A percentile compares a stretch with the other conserved stretches of the same genome.
phyloP scores from a whole-genome alignment of 2,888 invertebrate genomes.

The Peribatodes rhomboidaria region DNA sequence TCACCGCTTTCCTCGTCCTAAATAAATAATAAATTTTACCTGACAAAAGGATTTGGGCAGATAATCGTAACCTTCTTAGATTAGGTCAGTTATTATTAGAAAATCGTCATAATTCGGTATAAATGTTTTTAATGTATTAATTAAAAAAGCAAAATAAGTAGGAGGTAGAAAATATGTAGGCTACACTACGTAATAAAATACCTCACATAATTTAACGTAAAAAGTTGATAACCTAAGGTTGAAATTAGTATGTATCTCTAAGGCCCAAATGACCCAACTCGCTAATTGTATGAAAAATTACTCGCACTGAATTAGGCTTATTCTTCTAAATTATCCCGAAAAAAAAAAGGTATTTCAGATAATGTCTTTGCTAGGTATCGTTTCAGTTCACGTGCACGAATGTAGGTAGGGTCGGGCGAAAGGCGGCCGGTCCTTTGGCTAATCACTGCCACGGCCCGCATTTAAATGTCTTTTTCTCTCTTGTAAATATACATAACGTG shows the following conservation, averaged over 20 bases:
- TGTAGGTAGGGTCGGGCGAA: conserved; percentile 64
- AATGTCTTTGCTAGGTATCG: conserved; percentile 60
- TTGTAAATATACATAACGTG: conserved; percentile 65
- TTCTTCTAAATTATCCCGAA: conserved; percentile 42
- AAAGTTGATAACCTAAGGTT: background rate
- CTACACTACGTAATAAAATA: background rate
- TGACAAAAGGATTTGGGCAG: conserved; percentile 23
- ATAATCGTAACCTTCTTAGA: conserved; percentile 1
- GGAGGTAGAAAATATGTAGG: too few relatives aligned
- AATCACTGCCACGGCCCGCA: conserved; percentile 81
- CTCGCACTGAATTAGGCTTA: conserved; percentile 40
- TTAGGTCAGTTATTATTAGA: conserved; percentile 3
- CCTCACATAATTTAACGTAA: conserved; percentile 3
- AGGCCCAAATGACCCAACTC: conserved; percentile 16
- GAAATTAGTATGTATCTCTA: conserved; percentile 20
- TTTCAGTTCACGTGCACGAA: conserved; percentile 64
- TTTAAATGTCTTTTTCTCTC: conserved; percentile 78
- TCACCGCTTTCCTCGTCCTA: conserved; percentile 33
- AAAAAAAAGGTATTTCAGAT: conserved; percentile 56
- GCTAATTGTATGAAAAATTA: conserved; percentile 41
- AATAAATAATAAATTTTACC: conserved; percentile 43
- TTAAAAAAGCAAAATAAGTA: background rate
- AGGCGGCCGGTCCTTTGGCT: conserved; percentile 68
- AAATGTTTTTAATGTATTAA: background rate
- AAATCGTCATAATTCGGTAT: background rate